Base-by-base conservation (phyloP, 1,140 invertebrate genomes). In the Cydia strobilella region DNA sequence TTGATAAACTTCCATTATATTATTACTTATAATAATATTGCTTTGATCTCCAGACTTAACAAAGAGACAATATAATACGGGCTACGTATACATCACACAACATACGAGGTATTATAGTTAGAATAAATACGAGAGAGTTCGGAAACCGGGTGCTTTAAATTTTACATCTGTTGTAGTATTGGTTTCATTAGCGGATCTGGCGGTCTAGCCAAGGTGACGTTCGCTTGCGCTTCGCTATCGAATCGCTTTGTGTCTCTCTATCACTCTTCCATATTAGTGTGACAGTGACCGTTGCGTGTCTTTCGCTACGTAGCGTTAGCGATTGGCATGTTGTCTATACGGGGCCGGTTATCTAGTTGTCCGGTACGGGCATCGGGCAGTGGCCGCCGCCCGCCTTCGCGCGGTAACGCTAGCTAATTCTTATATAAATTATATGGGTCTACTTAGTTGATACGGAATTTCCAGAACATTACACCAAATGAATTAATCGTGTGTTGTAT, bases 111-210 rank as follows among this genome's bases (percentile, higher is more conserved):
- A 87, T 88, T 90, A 91, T 89, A 90, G 80, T 86, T 86, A 91
- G 81, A 80, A 90, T 90, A 88, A 91, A 87, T 84, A 88, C 83
- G 89, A 91, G 89, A 90, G 89, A 92, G 87, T 91, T 89, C 84
- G 88, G 85, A 89, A 92, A 91, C 90, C 89, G 86, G 90, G 90
- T 92, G 90, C 90, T 92, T 91, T 91, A 92, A 90, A 92, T 84
- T 90, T 91, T 91, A 92, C 88, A 92, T 90, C 89, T 90, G 85
- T 92, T 91, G 82, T 90, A 90, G 84, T 85, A 89, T 87, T 89
- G 80, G 86, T 91, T 91, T 89, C 84, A 84, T 91, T 91, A 90
- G 88, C 86, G 77, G 83, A 81, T 86, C 73, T 62, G 82, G n/a
- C n/a, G n/a, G n/a, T n/a, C n/a, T n/a, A n/a, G n/a, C n/a, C n/a